Evolutionary conservation across 2,113 vertebrate species (phyloP).

Genomic region (Athene noctua): DNA sequence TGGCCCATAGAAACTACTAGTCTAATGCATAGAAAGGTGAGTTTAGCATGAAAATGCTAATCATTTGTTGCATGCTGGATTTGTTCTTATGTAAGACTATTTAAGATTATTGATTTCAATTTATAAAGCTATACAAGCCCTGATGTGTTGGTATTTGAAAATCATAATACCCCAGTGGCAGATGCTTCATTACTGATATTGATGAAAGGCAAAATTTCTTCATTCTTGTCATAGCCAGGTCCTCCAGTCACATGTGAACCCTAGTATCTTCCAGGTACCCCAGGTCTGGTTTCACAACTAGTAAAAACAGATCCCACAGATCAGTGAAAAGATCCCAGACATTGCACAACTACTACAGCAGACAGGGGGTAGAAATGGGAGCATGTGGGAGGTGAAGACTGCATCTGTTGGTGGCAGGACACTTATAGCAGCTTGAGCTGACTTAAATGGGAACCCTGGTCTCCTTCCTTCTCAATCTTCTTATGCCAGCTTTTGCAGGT

Average conservation of each 20-base stretch:
- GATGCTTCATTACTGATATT: neutral
- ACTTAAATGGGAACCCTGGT: neutral
- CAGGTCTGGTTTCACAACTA: neutral
- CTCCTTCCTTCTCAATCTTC: neutral
- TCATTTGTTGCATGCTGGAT: neutral
- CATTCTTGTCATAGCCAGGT: neutral
- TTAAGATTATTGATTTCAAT: neutral
- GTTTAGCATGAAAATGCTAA: neutral
- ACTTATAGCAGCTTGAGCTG: neutral
- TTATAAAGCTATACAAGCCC: neutral
- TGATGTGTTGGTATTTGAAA: neutral
- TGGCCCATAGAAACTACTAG: neutral
- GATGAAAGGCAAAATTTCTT: neutral
- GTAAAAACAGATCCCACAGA: neutral
- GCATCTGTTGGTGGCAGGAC: neutral
- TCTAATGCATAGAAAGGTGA: neutral
- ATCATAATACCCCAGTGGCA: neutral
- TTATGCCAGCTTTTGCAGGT: neutral
- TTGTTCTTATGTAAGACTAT: neutral
- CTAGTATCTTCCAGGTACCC: neutral
- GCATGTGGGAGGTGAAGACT: neutral
- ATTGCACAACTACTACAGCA: neutral
- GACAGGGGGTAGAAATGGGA: neutral
- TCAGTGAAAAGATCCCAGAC: neutral
- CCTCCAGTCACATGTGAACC: neutral